Evolutionary conservation across 23 tunicate genomes (phyloP).

Genomic region (Aplidium turbinatum): DNA sequence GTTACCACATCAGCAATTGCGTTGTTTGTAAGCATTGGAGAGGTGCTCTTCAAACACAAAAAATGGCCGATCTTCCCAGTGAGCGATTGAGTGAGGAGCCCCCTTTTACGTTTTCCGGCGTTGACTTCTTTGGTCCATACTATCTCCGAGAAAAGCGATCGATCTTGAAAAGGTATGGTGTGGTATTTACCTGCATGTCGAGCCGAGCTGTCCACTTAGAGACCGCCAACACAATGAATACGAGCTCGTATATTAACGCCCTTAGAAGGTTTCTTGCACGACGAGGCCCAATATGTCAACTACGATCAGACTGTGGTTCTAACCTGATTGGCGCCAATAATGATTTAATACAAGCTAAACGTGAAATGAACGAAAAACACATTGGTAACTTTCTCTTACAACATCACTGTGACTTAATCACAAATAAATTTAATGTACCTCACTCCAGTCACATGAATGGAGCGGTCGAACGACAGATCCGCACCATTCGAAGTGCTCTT

Average conservation of each 20-base stretch:
- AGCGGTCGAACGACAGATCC: slow-evolving; percentile 26
- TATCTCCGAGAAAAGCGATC: slow-evolving; percentile 1
- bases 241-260: too few relatives aligned
- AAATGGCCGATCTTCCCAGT: slow-evolving; percentile 19
- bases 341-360: neutral
- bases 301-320: neutral
- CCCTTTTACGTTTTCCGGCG: neutral
- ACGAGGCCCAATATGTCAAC: neutral
- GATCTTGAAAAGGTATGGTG: slow-evolving; percentile 21
- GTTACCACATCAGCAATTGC: slow-evolving; percentile 3
- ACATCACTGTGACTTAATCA: slow-evolving; percentile 8
- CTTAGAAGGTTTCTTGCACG: too few relatives aligned
- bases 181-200: too few relatives aligned
- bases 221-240: too few relatives aligned
- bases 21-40: neutral
- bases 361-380: neutral
- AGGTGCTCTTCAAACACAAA: neutral
- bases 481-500: slow-evolving; percentile 17
- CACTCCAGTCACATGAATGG: slow-evolving; percentile 35
- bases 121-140: slow-evolving; percentile 1
- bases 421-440: slow-evolving; percentile 17
- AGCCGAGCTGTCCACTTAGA: too few relatives aligned
- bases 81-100: neutral
- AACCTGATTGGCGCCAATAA: neutral
- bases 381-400: slow-evolving; percentile 7